Percentiles rank a stretch among this genome's conserved stretches.
Evolutionary conservation across 2,888 invertebrate genomes (phyloP).

Genomic region (Diaperis boleti): DNA sequence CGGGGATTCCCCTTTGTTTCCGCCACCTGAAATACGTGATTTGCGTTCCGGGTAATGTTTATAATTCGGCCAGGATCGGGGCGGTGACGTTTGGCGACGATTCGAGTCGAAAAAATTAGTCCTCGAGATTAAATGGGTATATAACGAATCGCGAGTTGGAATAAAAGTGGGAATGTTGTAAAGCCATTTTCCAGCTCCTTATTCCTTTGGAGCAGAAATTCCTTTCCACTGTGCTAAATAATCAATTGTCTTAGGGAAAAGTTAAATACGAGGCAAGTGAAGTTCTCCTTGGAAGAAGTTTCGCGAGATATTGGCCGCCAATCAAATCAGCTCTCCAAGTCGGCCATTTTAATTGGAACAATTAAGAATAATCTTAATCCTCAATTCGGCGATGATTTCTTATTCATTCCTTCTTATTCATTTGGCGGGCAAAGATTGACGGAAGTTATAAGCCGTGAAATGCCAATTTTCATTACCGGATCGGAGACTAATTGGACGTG

Average conservation of each 20-base stretch:
- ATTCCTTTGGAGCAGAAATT: not conserved
- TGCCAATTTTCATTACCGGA: constrained; percentile 1
- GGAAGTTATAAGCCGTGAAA: constrained; percentile 17
- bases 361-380: constrained; percentile 21
- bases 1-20: constrained; percentile 53
- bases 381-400: constrained; percentile 14
- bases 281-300: constrained; percentile 1
- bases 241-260: not conserved
- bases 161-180: not conserved
- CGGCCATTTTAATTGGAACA: constrained; percentile 19
- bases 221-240: not conserved
- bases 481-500: not conserved
- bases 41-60: constrained; percentile 55
- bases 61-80: constrained; percentile 35
- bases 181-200: not conserved
- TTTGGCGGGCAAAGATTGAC: constrained; percentile 13
- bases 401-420: not conserved
- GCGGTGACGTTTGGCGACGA: too few species aligned
- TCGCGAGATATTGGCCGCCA: constrained; percentile 11
- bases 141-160: too few species aligned
- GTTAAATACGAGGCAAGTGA: not conserved
- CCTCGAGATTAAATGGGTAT: too few species aligned
- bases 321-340: constrained; percentile 7
- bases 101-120: too few species aligned
- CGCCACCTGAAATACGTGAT: constrained; percentile 59